These are phyloP conservation scores for Dendroctonus valens DNA, from an alignment of 1,140 invertebrate species.

Conservation along the genomic window DNA sequence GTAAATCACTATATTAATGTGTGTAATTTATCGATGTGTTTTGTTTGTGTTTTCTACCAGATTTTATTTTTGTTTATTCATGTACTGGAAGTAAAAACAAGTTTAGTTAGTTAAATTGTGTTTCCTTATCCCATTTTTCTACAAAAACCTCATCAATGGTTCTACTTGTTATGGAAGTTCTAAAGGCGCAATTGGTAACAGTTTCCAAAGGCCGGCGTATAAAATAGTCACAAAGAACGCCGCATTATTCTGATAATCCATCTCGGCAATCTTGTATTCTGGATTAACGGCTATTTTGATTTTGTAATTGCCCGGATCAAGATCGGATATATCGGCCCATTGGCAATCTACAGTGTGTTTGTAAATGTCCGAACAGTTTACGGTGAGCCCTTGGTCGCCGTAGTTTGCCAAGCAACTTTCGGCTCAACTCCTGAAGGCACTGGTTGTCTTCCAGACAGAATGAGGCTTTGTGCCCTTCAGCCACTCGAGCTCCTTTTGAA, in stretches of 20 bases:
- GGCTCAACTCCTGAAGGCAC: constrained; percentile 73
- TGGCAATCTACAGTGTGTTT: constrained; percentile 94
- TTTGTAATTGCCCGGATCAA: constrained; percentile 80
- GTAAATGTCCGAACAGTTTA: constrained; percentile 94
- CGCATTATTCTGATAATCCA: constrained; percentile 89
- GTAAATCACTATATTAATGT: too few species aligned
- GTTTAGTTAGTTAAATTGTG: neutral
- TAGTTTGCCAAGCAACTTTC: constrained; percentile 88
- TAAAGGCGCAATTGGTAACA: constrained; percentile 67
- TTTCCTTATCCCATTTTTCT: neutral
- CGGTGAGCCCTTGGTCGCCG: constrained; percentile 92
- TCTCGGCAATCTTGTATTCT: constrained; percentile 83
- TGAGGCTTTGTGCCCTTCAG: constrained; percentile 95
- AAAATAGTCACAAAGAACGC: constrained; percentile 80
- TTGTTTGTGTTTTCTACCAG: constrained; percentile 7
- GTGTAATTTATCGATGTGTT: neutral
- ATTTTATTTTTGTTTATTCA: constrained; percentile 12
- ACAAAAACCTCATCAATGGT: neutral
- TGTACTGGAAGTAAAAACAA: neutral
- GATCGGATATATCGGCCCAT: constrained; percentile 94
- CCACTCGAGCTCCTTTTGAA: constrained; percentile 68
- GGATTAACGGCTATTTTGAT: constrained; percentile 87
- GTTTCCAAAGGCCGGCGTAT: constrained; percentile 71
- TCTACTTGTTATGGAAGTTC: constrained; percentile 1
- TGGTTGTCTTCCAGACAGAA: constrained; percentile 96